phyloP scores from a whole-genome alignment of 2,113 vertebrate species.

The Piaya cayana region DNA sequence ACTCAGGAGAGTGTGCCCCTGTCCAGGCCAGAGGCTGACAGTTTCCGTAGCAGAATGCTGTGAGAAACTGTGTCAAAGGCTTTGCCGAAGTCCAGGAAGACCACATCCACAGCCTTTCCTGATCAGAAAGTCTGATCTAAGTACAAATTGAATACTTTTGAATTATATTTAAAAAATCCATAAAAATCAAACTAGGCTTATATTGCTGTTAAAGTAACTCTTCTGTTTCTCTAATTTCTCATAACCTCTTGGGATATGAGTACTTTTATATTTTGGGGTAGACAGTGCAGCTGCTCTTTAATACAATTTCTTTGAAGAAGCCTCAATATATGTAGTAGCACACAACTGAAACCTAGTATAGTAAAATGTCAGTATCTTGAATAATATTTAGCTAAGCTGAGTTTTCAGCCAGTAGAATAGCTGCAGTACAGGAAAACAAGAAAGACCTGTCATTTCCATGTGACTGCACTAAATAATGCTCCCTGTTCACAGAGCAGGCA shows the following conservation, averaged over 20 bases:
- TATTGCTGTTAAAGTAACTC: background rate
- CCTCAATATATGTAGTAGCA: background rate
- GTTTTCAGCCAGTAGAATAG: background rate
- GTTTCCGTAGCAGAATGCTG: too few species aligned
- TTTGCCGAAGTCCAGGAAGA: too few species aligned
- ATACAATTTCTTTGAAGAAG: background rate
- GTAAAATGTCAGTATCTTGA: background rate
- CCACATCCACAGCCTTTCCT: too few species aligned
- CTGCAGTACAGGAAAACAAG: background rate
- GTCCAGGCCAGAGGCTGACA: too few species aligned
- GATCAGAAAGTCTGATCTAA: background rate
- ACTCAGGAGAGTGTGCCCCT: too few species aligned
- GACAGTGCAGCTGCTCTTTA: background rate
- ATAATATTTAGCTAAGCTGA: background rate
- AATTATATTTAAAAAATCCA: background rate
- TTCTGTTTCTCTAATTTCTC: background rate
- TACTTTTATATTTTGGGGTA: background rate
- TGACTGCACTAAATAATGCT: background rate
- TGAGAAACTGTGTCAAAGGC: too few species aligned
- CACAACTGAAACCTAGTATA: background rate
- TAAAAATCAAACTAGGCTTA: conserved; percentile 7
- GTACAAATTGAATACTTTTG: background rate
- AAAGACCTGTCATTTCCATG: background rate
- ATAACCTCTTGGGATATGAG: background rate
- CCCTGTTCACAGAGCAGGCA: background rate